These are phyloP conservation scores for Triplophysa dalaica DNA, from an alignment of 2,113 vertebrate genomes.

Conservation along the genomic window DNA sequence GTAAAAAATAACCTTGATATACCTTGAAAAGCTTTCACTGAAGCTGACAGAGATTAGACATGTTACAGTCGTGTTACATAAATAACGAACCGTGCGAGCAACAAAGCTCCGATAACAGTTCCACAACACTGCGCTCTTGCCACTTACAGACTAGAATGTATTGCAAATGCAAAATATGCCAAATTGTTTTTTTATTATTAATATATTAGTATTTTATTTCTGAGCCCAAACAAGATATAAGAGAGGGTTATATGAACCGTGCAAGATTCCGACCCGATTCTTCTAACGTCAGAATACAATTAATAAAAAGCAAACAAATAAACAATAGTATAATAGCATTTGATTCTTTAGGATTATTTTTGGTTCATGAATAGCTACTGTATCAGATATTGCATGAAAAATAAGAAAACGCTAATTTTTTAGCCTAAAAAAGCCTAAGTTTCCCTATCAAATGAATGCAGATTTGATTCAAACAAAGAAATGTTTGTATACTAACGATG, in stretches of 20 bases:
- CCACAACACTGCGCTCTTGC: background rate
- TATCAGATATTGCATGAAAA: too few species aligned
- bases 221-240: too few species aligned
- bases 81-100: constrained; percentile 18
- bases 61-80: background rate
- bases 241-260: too few species aligned
- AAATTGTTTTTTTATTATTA: too few species aligned
- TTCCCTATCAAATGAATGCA: background rate
- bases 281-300: too few species aligned
- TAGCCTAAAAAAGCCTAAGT: background rate
- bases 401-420: too few species aligned
- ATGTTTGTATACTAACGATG: background rate
- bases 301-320: too few species aligned
- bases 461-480: background rate
- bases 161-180: background rate
- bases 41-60: background rate
- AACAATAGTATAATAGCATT: too few species aligned
- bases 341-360: too few species aligned
- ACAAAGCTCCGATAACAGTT: background rate
- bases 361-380: too few species aligned
- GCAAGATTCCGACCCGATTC: too few species aligned
- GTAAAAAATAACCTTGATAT: background rate
- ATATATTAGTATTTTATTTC: background rate
- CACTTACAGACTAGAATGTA: background rate
- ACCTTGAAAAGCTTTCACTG: background rate